phyloP scores from a whole-genome alignment of 2,113 vertebrate genomes.

The Eubucco bourcierii region DNA sequence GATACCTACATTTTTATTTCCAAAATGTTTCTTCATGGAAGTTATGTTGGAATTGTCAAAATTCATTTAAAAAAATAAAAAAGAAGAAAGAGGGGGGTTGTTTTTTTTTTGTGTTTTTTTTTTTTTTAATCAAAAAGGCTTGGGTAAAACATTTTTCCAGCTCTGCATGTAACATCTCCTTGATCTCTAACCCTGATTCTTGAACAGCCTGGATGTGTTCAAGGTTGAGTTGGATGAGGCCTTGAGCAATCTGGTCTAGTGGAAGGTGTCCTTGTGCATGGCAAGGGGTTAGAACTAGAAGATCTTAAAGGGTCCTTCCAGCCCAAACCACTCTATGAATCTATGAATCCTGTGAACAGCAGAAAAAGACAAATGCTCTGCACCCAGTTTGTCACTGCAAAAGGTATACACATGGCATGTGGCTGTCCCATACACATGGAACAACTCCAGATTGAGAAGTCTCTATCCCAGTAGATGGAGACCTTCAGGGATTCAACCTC shows the following conservation, averaged over 20 bases:
- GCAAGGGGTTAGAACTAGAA: no score
- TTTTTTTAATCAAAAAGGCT: background rate
- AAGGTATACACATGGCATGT: accelerated
- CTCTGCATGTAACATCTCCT: background rate
- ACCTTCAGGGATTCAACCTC: background rate
- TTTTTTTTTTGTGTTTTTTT: no score
- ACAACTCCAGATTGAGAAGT: background rate
- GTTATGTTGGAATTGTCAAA: background rate
- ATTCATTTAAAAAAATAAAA: background rate
- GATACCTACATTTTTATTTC: background rate
- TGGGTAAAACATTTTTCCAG: background rate
- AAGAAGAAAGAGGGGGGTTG: no score
- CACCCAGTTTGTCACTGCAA: background rate
- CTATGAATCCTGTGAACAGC: background rate
- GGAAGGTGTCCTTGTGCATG: no score
- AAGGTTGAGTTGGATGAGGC: no score
- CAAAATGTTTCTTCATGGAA: background rate
- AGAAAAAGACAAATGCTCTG: background rate
- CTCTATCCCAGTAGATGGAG: accelerated
- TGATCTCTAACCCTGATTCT: no score
- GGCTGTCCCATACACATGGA: accelerated
- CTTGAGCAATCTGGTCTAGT: no score
- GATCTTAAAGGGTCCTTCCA: no score
- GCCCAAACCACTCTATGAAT: no score
- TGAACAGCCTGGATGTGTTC: no score